Evolutionary conservation across 2,797 vertebrate species (phyloP).

Genomic region (Intellagama lesueurii): DNA sequence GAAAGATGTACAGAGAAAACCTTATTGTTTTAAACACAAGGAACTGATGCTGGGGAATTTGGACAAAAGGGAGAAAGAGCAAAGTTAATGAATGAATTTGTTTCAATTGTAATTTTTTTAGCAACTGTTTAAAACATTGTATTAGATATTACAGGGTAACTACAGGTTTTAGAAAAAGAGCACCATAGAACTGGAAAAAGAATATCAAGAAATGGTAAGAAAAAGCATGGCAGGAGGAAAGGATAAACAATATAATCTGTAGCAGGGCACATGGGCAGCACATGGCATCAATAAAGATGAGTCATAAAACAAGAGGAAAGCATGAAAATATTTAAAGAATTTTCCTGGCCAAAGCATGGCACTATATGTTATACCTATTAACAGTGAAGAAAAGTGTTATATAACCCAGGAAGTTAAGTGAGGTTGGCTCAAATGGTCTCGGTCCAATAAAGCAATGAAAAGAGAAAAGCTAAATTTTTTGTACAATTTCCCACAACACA

Average conservation of each 20-base stretch:
- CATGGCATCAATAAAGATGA: neutral
- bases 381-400: neutral
- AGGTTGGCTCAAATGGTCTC: neutral
- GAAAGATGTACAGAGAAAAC: neutral
- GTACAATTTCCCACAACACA: neutral
- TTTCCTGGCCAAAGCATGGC: conserved; percentile 1
- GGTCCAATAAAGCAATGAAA: conserved; percentile 9
- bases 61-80: too few relatives aligned
- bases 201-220: neutral
- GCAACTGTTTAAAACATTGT: neutral
- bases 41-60: neutral
- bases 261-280: conserved; percentile 12
- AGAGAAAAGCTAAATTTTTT: neutral
- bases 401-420: conserved; percentile 10
- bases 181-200: neutral
- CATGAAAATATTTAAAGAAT: conserved; percentile 10
- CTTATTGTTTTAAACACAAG: neutral
- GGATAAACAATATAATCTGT: neutral
- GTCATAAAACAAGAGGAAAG: neutral
- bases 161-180: neutral
- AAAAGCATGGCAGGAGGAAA: conserved; percentile 4
- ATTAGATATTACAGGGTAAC: neutral
- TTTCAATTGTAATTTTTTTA: neutral
- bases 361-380: conserved; percentile 10
- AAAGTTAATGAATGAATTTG: too few relatives aligned